Conservation (phyloP, 1,140 invertebrate species). For the Druon quercuslanigerum region DNA sequence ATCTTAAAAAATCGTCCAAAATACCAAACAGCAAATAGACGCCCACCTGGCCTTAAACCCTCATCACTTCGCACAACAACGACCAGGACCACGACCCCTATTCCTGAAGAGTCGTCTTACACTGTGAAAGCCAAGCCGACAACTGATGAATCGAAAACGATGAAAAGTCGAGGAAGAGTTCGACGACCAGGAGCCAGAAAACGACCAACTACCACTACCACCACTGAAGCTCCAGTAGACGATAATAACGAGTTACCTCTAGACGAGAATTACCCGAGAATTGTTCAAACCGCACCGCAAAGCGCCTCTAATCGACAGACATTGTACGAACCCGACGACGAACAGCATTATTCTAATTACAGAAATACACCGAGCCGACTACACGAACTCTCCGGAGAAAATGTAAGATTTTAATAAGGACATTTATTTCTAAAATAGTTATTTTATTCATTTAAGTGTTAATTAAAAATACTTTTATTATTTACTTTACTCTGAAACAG, state of each 20-base stretch:
- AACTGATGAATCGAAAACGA: slow-evolving; percentile 52
- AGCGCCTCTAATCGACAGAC: slow-evolving; percentile 42
- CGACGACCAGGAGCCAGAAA: slow-evolving; percentile 59
- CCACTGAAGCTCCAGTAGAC: slow-evolving; percentile 60
- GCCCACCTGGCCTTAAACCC: slow-evolving; percentile 53
- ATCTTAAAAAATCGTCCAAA: slow-evolving; percentile 65
- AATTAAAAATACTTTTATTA: too few species aligned
- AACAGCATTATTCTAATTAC: slow-evolving; percentile 42
- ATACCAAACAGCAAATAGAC: slow-evolving; percentile 37
- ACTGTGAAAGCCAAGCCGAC: slow-evolving; percentile 46
- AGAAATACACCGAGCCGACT: slow-evolving; percentile 39
- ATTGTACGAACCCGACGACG: slow-evolving; percentile 54
- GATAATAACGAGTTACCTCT: slow-evolving; percentile 68
- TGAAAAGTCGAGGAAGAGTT: slow-evolving; percentile 52
- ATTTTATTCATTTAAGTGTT: too few species aligned
- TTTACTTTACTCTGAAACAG: too few species aligned
- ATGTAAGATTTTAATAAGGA: slow-evolving; percentile 35
- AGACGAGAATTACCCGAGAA: slow-evolving; percentile 69
- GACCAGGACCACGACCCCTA: slow-evolving; percentile 47
- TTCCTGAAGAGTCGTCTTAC: slow-evolving; percentile 54
- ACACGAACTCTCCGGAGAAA: slow-evolving; percentile 41
- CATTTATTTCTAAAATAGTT: too few species aligned
- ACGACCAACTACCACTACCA: slow-evolving; percentile 61
- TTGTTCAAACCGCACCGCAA: slow-evolving; percentile 50
- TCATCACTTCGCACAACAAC: slow-evolving; percentile 46